Evolutionary conservation across 2,113 vertebrate species (phyloP).

Genomic region (Cyprinus carpio): DNA sequence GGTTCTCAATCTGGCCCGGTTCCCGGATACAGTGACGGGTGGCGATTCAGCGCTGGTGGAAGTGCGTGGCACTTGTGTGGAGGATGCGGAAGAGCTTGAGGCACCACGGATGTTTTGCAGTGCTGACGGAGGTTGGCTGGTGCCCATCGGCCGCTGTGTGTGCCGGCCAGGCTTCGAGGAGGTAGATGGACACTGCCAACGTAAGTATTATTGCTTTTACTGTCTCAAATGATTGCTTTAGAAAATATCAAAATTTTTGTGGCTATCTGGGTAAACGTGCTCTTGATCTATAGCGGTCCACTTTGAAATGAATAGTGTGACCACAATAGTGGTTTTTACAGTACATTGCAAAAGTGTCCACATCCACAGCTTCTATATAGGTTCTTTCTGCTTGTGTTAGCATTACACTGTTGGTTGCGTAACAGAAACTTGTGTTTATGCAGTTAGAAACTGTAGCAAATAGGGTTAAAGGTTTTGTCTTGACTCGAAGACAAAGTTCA

Average conservation of each 20-base stretch:
- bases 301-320: not conserved
- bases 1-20: slow-evolving; percentile 94
- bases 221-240: slow-evolving; percentile 4
- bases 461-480: slow-evolving; percentile 1
- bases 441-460: not conserved
- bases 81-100: slow-evolving; percentile 93
- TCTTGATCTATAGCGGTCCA: not conserved
- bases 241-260: not conserved
- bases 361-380: not conserved
- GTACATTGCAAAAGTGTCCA: not conserved
- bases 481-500: not conserved
- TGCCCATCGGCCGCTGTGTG: slow-evolving; percentile 95
- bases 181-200: slow-evolving; percentile 89
- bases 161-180: slow-evolving; percentile 94
- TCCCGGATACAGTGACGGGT: slow-evolving; percentile 96
- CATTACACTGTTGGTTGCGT: not conserved
- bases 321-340: slow-evolving; percentile 20
- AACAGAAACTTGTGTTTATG: not conserved
- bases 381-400: not conserved
- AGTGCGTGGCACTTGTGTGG: slow-evolving; percentile 89
- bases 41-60: slow-evolving; percentile 96
- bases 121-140: slow-evolving; percentile 97
- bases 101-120: slow-evolving; percentile 98
- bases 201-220: slow-evolving; percentile 71
- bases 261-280: not conserved